phyloP scores from a whole-genome alignment of 23 tunicate species.

The Ascidia mentula region DNA sequence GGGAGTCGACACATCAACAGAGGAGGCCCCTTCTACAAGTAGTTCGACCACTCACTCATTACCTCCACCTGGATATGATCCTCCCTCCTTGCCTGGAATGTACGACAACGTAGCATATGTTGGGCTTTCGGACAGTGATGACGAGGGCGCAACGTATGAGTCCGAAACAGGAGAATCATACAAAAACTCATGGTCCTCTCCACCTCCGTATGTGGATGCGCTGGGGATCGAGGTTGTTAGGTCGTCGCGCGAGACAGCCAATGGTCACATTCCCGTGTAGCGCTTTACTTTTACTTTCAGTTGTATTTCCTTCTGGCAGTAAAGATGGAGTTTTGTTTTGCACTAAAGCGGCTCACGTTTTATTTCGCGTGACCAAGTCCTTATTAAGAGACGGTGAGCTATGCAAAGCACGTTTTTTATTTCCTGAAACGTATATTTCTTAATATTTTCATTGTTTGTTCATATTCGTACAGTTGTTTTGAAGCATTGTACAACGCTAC shows the following conservation, averaged over 20 bases:
- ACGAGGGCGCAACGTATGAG: neutral
- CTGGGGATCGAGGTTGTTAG: neutral
- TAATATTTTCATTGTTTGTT: neutral
- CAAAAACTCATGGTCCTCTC: neutral
- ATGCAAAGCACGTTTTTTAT: neutral
- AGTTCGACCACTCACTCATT: neutral
- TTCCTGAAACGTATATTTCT: neutral
- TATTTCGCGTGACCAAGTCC: neutral
- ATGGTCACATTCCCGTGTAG: constrained; percentile 7
- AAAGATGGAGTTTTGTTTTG: neutral
- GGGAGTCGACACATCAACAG: neutral
- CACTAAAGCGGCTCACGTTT: neutral
- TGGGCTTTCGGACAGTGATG: constrained; percentile 27
- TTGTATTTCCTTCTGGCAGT: neutral
- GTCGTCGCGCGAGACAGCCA: neutral
- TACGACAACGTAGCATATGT: constrained; percentile 1
- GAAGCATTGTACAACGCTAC: neutral
- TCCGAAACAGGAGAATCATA: neutral
- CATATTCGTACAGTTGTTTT: neutral
- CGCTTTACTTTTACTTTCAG: neutral
- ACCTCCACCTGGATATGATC: neutral
- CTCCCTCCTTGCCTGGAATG: neutral
- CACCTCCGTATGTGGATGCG: neutral
- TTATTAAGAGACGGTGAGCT: neutral
- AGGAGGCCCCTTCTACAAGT: neutral